phyloP scores from a whole-genome alignment of 2,113 vertebrate genomes.

The Pandion haliaetus region DNA sequence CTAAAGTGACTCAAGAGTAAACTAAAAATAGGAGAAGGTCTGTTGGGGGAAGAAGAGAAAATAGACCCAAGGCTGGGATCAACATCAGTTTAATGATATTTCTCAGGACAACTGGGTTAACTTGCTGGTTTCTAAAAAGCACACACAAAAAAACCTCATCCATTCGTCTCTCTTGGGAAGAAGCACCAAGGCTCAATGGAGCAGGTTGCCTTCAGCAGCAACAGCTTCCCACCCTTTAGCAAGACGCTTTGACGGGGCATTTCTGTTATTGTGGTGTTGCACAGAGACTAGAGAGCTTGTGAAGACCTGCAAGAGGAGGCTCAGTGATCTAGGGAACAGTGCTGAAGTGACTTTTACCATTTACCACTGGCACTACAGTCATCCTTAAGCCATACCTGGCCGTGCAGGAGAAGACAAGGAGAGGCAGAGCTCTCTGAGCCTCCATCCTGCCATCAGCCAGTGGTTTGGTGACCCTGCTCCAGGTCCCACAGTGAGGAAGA shows the following conservation, averaged over 20 bases:
- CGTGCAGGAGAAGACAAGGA: background rate
- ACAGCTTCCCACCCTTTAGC: background rate
- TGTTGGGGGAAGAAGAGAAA: background rate
- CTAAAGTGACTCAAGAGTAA: background rate
- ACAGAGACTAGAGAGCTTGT: background rate
- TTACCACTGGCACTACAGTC: too few relatives aligned
- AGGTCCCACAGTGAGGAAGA: accelerated
- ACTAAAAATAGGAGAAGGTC: background rate
- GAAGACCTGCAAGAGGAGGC: background rate
- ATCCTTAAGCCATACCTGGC: background rate
- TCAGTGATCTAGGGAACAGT: background rate
- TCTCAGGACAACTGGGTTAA: background rate
- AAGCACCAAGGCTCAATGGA: background rate
- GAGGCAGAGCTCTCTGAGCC: background rate
- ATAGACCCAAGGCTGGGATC: background rate
- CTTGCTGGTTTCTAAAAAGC: background rate
- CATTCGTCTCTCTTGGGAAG: background rate
- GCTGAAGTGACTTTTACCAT: background rate
- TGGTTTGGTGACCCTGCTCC: background rate
- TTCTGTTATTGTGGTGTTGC: background rate
- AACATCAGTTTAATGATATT: background rate
- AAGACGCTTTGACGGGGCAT: background rate
- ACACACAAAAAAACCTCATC: background rate
- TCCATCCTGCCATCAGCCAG: background rate
- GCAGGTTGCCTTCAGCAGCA: background rate